phyloP scores from a whole-genome alignment of 2,888 invertebrate genomes.

The Neoitamus cyanurus region DNA sequence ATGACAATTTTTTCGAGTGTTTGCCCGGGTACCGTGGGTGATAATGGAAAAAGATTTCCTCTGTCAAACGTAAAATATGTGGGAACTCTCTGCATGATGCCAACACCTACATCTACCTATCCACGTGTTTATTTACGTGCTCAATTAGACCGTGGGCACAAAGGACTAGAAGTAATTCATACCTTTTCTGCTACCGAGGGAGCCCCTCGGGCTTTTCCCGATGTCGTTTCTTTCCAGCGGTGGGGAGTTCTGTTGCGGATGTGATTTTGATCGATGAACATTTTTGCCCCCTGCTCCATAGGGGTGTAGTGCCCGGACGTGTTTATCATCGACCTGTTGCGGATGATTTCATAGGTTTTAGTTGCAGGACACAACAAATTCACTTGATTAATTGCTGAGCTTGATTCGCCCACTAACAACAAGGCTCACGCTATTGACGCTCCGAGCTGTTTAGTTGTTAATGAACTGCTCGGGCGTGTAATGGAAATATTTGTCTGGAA shows the following conservation, averaged over 20 bases:
- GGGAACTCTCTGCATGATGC: background rate
- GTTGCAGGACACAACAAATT: background rate
- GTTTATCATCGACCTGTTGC: slow-evolving; percentile 65
- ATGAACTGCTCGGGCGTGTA: background rate
- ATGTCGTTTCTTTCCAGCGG: slow-evolving; percentile 25
- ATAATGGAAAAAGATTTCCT: slow-evolving; percentile 31
- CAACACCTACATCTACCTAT: background rate
- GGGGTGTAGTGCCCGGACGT: slow-evolving; percentile 64
- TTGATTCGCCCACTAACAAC: background rate
- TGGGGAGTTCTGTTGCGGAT: slow-evolving; percentile 57
- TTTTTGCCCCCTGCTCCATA: slow-evolving; percentile 62
- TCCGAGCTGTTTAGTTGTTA: background rate
- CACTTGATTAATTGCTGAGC: slow-evolving; percentile 23
- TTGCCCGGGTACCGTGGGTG: background rate
- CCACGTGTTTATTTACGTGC: slow-evolving; percentile 20
- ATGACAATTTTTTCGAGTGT: slow-evolving; percentile 22
- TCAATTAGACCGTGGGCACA: slow-evolving; percentile 21
- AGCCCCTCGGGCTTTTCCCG: slow-evolving; percentile 14
- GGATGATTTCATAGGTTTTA: slow-evolving; percentile 11
- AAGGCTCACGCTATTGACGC: background rate
- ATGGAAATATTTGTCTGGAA: slow-evolving; percentile 6
- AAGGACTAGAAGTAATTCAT: slow-evolving; percentile 32
- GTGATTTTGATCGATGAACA: slow-evolving; percentile 61
- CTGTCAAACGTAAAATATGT: slow-evolving; percentile 31
- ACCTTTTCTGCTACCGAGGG: slow-evolving; percentile 28